Conservation (phyloP, 1,140 invertebrate genomes). For the Drosophila rufa region DNA sequence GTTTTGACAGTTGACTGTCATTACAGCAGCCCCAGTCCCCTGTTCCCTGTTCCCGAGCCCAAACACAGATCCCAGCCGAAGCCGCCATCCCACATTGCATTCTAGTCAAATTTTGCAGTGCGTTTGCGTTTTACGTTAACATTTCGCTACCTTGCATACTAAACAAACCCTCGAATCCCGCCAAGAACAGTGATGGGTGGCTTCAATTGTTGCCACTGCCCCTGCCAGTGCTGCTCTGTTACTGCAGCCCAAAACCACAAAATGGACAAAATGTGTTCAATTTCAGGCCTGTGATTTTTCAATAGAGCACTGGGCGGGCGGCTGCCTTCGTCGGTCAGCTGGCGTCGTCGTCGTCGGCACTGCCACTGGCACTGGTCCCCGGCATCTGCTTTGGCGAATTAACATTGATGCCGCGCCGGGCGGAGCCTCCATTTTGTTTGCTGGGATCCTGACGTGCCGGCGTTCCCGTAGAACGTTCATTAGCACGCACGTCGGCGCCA, state of each 20-base stretch:
- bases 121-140: slow-evolving; percentile 80
- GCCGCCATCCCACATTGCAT: neutral
- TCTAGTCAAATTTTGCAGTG: slow-evolving; percentile 69
- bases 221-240: slow-evolving; percentile 16
- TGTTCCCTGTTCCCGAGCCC: neutral
- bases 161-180: slow-evolving; percentile 59
- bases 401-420: slow-evolving; percentile 68
- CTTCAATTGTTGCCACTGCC: slow-evolving; percentile 60
- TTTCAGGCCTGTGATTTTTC: slow-evolving; percentile 82
- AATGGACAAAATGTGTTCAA: slow-evolving; percentile 83
- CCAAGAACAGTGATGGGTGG: slow-evolving; percentile 19
- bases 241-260: slow-evolving; percentile 65
- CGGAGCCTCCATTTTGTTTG: slow-evolving; percentile 57
- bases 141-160: slow-evolving; percentile 79
- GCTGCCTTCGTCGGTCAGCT: slow-evolving; percentile 15
- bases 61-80: neutral
- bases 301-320: slow-evolving; percentile 58
- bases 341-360: slow-evolving; percentile 45
- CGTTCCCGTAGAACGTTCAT: slow-evolving; percentile 64
- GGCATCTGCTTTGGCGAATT: slow-evolving; percentile 74
- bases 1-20: slow-evolving; percentile 82
- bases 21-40: slow-evolving; percentile 37
- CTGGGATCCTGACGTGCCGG: slow-evolving; percentile 40
- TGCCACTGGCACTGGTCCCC: slow-evolving; percentile 67
- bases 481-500: slow-evolving; percentile 80